Percentiles rank a stretch among this genome's conserved stretches.
These are phyloP conservation scores for Cheilosia pagana DNA, from an alignment of 2,888 invertebrate species.

Conservation along the genomic window DNA sequence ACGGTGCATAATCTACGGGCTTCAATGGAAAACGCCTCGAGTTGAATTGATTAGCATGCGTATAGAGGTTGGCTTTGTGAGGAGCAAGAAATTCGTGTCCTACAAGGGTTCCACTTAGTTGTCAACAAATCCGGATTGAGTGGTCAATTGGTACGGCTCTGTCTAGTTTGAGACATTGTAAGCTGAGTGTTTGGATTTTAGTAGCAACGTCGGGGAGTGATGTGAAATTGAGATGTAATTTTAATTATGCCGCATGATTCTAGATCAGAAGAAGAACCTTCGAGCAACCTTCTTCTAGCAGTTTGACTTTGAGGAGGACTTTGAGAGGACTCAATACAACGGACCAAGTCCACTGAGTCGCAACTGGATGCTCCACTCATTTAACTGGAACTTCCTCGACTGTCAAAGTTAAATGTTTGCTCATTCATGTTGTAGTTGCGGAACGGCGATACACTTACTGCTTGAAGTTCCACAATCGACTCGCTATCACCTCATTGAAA, in stretches of 20 bases:
- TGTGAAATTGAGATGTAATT: conserved; percentile 20
- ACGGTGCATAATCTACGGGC: conserved; percentile 40
- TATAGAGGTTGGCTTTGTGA: conserved; percentile 22
- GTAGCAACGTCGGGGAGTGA: conserved; percentile 1
- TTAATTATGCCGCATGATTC: not conserved
- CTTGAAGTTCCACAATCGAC: too few relatives aligned
- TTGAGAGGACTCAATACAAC: too few relatives aligned
- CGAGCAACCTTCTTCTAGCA: not conserved
- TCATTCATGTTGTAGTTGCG: too few relatives aligned
- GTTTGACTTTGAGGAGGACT: not conserved
- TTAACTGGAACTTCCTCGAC: too few relatives aligned
- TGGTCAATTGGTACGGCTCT: conserved; percentile 6
- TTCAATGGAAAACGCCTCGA: conserved; percentile 63
- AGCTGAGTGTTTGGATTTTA: not conserved
- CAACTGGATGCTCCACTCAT: too few relatives aligned
- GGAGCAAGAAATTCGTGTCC: conserved; percentile 45
- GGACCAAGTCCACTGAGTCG: too few relatives aligned
- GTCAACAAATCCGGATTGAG: conserved; percentile 58
- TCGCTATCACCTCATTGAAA: too few relatives aligned
- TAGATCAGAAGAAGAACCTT: not conserved
- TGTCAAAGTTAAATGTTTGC: too few relatives aligned
- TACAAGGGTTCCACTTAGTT: conserved; percentile 67
- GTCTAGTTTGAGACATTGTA: not conserved
- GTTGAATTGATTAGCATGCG: conserved; percentile 69
- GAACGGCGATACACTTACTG: too few relatives aligned